Base-by-base conservation (phyloP, 2,888 invertebrate species). In the Sinelater perroti region DNA sequence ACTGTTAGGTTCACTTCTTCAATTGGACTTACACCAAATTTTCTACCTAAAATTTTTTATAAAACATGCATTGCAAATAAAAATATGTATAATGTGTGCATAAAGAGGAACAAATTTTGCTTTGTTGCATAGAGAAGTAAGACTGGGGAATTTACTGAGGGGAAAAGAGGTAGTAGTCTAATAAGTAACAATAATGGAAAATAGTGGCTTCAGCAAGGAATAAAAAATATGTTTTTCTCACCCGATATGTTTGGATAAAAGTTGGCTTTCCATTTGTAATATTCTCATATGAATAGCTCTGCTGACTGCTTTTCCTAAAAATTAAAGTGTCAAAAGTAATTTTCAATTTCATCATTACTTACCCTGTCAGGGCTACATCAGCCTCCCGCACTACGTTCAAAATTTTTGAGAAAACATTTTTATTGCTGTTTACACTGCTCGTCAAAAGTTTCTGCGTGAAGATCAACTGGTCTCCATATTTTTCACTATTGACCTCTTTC, bases 361-460 rank as follows among this genome's bases (percentile, higher is more conserved):
- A 80, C 80, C 80, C 80, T 33, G 70, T 72, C 14, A 80, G 72
- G 11, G 68, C 68, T 26, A 80, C 67, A 55, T 76, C 75, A 11
- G 75, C 75, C 44, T 77, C 75, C 13, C 72, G 66, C 11, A 63
- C 70, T 24, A 79, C 67, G 4, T 70, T 63, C 16, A 80, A 63
- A 5, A 56, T 63, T n/a, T 75, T 66, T 4, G 26, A 56, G 13
- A 7, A 38, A 5, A 24, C 46, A 35, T 70, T 68, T n/a, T 67
- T 2, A 50, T 74, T 71, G 3, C 54, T 49, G 59, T 77, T 76
- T 20, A 71, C 66, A 51, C 79, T 79, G 38, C 70, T 74, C n/a
- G 79, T 79, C 8, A 65, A 64, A 8, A 77, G 64, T 16, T 62
- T 71, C 4, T 73, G 64, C 2, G 16, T 17, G 35, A 80, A 66